Evolutionary conservation across 2,113 vertebrate species (phyloP), one percentile per base, ranked within the genome.

Genomic region (Xyliphius kryptos): DNA sequence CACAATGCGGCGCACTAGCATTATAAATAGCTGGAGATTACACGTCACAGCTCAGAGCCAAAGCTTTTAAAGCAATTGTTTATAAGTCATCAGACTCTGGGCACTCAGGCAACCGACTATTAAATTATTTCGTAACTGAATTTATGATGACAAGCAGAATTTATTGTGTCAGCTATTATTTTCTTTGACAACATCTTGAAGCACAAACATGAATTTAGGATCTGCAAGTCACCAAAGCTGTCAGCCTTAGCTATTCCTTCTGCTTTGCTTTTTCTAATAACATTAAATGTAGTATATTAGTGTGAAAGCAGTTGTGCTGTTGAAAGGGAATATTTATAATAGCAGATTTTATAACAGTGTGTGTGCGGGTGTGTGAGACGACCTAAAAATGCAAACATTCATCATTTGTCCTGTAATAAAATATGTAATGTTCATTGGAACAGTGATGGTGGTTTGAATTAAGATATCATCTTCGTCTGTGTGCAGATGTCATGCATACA

Each of bases 1-100:
- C 85, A 84, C 79, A 68, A 78, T 84, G 77, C 75, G 85, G 84
- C 77, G 79, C 73, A 70, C 74, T 71, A 72, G 80, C 76, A 67
- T 59, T 79, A 84, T 41, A 56, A 70, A 32, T 73, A 55, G 20
- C 68, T 6, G 46, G 9, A 19, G 65, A 11, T 12, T n/a, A n/a
- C n/a, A n/a, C n/a, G n/a, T n/a, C n/a, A n/a, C n/a, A n/a, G n/a
- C n/a, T n/a, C 66, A 79, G 70, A n/a, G 60, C 49, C 58, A 67
- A 52, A 71, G 71, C 79, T 77, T 84, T 83, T 78, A 81, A 77
- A 76, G 64, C 71, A 69, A 75, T 76, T 75, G 74, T 57, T 53
- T 68, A 68, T 69, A 79, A 82, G 70, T 51, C 67, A 70, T 73
- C 83, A 78, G 67, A 72, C 75, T 64, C 69, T 75, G 43, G 69